Conservation (phyloP, 2,113 vertebrate genomes). For the Coracopsis vasa region DNA sequence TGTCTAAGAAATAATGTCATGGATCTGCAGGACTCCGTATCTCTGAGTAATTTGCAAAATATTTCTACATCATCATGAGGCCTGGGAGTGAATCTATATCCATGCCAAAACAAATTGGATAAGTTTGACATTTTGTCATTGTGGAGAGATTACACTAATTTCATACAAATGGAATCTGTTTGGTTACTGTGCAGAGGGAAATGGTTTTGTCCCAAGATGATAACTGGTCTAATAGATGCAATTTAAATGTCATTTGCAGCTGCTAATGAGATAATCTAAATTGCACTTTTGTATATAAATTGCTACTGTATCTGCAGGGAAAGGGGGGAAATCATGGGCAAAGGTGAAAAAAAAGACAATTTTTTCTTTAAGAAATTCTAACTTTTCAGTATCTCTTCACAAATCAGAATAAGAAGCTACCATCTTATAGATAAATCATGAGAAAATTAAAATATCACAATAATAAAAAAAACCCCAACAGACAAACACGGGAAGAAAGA, state of each 20-base stretch:
- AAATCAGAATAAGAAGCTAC: background rate
- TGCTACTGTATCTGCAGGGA: background rate
- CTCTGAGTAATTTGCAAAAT: background rate
- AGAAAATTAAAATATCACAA: background rate
- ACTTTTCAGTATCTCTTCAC: background rate
- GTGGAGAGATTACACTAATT: background rate
- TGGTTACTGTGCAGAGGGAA: background rate
- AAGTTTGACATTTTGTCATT: background rate
- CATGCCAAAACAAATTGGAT: background rate
- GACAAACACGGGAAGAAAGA: background rate
- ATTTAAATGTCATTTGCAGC: background rate
- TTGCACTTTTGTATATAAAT: background rate
- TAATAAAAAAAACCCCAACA: background rate
- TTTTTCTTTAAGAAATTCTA: background rate
- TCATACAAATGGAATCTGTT: background rate
- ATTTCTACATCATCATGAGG: background rate
- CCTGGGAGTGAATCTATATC: background rate
- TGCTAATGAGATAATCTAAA: background rate
- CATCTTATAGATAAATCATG: background rate
- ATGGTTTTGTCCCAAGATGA: background rate
- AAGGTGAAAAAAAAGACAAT: background rate
- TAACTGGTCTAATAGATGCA: background rate
- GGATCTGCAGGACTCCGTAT: background rate
- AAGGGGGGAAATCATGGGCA: background rate
- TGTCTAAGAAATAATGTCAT: background rate